Base-by-base conservation (phyloP, 2,797 vertebrate species). In the Choloepus didactylus region DNA sequence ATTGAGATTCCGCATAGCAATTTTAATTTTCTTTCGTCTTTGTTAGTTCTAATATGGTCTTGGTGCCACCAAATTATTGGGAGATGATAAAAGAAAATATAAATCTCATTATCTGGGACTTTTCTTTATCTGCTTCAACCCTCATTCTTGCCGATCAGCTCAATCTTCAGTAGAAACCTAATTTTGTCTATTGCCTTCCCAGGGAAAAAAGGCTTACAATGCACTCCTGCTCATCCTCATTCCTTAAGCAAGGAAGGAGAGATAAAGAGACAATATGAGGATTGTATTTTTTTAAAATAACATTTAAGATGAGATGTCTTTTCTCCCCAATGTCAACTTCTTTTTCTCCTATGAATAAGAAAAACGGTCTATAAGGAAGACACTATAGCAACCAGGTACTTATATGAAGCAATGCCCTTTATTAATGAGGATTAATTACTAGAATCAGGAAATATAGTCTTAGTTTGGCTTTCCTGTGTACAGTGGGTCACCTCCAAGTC, bases 51-150 rank as follows among this genome's bases (percentile, higher is more conserved):
- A 87, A 93, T 0, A 25, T 2, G n/a, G 14, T 31, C 59, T 44
- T 89, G 72, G 51, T 82, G 35, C 31, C 5, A 19, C 60, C 84
- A 81, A 67, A 87, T 69, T 72, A 89, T 9, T 83, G 49, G 67
- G 38, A 77, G 80, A 95, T 79, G 79, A 95, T 89, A 97, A 96
- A 92, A 72, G 35, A 76, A 94, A 96, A 85, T 92, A 66, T 66
- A 67, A 95, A 70, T 93, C 54, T 73, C 93, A 95, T 91, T 89
- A 92, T 79, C 69, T 79, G 46, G 67, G 80, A 91, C 44, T 96
- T 95, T 93, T 41, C 81, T 96, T 97, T 96, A 90, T 93, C 81
- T 93, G 14, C 56, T 84, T 8, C 4, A 19, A 94, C 46, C 14
- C 75, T 91, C 87, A 67, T 96, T 86, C 56, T 89, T 95, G 75